phyloP scores from a whole-genome alignment of 2,888 invertebrate genomes.

The Temnothorax rugatulus region DNA sequence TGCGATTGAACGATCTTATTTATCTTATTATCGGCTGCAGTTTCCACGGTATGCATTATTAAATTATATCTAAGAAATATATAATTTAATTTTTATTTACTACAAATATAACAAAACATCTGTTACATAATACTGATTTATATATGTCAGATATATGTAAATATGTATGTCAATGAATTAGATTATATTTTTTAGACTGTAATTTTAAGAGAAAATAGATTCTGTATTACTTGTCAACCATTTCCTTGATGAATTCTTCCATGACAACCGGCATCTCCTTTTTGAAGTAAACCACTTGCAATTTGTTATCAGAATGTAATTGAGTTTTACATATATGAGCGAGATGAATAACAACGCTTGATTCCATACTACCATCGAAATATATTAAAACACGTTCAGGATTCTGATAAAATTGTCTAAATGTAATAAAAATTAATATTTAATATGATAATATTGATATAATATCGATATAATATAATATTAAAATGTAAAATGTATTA shows the following conservation, averaged over 20 bases:
- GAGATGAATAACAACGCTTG: conserved; percentile 76
- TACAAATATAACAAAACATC: neutral
- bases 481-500: conserved; percentile 4
- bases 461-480: neutral
- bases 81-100: conserved; percentile 14
- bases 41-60: conserved; percentile 50
- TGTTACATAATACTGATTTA: conserved; percentile 7
- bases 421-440: conserved; percentile 10
- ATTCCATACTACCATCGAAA: conserved; percentile 76
- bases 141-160: neutral
- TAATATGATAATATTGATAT: conserved; percentile 9
- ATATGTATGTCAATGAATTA: neutral
- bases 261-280: conserved; percentile 8
- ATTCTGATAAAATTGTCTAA: conserved; percentile 65
- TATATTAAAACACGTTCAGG: conserved; percentile 71
- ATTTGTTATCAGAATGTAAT: conserved; percentile 19
- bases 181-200: neutral
- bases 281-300: conserved; percentile 61
- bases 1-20: conserved; percentile 62
- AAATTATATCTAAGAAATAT: conserved; percentile 67
- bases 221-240: conserved; percentile 62
- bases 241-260: conserved; percentile 60
- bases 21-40: conserved; percentile 45
- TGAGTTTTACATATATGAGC: conserved; percentile 63
- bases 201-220: conserved; percentile 24